Conservation (phyloP, 1,140 invertebrate species). For the Ctenoplectra terminalis region DNA sequence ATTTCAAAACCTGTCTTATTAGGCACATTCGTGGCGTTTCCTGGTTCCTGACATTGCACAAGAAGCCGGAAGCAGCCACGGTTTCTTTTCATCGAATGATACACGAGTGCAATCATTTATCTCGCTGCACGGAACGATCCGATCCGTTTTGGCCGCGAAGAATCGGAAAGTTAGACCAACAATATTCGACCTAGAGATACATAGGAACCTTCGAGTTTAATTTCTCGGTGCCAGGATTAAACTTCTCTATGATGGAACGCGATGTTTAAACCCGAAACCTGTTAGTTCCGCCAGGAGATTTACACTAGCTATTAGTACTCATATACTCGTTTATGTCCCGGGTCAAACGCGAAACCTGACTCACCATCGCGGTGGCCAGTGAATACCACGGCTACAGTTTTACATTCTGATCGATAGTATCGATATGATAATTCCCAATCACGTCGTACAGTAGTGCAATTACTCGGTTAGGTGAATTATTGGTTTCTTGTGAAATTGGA, state of each 20-base stretch:
- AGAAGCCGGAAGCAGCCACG: slow-evolving; percentile 59
- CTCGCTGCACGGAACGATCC: background rate
- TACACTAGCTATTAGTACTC: slow-evolving; percentile 41
- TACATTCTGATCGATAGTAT: background rate
- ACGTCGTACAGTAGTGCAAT: background rate
- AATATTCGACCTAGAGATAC: background rate
- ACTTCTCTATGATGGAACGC: background rate
- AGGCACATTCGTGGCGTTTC: slow-evolving; percentile 43
- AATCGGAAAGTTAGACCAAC: background rate
- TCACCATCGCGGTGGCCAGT: background rate
- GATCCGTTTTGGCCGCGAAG: slow-evolving; percentile 20
- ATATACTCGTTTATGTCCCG: too few relatives aligned
- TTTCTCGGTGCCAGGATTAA: background rate
- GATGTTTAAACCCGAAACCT: slow-evolving; percentile 19
- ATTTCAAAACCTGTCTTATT: slow-evolving; percentile 42
- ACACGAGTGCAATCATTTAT: slow-evolving; percentile 57
- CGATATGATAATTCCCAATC: background rate
- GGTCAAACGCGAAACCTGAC: slow-evolving; percentile 25
- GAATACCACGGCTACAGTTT: too few relatives aligned
- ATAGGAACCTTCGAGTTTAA: background rate
- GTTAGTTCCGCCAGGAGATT: slow-evolving; percentile 43
- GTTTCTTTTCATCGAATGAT: slow-evolving; percentile 46
- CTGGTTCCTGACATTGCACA: slow-evolving; percentile 55
- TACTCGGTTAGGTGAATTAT: background rate
- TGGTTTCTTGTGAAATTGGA: too few relatives aligned